A percentile compares a stretch with the other conserved stretches of the same genome.
phyloP scores from a whole-genome alignment of 2,888 invertebrate species.

The Scaptomyza parva region DNA sequence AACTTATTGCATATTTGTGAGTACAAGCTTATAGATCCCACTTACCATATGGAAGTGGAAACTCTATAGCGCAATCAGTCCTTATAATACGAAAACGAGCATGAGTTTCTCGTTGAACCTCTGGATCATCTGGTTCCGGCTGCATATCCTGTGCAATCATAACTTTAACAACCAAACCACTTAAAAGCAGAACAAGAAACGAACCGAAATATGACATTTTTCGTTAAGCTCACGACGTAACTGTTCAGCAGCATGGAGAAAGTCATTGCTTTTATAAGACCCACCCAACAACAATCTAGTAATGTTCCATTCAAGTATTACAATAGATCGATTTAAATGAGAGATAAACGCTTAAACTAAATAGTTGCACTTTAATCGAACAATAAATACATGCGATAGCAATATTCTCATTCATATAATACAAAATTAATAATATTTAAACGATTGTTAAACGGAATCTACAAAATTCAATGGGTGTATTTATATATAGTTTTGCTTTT shows the following conservation, averaged over 20 bases:
- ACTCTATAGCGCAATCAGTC: slow-evolving; percentile 53
- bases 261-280: slow-evolving; percentile 22
- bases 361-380: slow-evolving; percentile 76
- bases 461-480: slow-evolving; percentile 45
- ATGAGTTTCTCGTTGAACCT: slow-evolving; percentile 51
- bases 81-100: slow-evolving; percentile 34
- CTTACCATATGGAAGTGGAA: slow-evolving; percentile 58
- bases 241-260: not conserved
- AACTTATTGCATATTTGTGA: not conserved
- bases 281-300: not conserved
- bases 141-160: slow-evolving; percentile 34
- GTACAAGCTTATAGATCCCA: not conserved
- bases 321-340: slow-evolving; percentile 19
- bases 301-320: not conserved
- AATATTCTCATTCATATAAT: slow-evolving; percentile 64
- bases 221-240: not conserved
- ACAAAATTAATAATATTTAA: slow-evolving; percentile 58
- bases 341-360: slow-evolving; percentile 60
- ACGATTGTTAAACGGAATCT: slow-evolving; percentile 57
- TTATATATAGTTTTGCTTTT: not conserved
- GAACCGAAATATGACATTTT: slow-evolving; percentile 35
- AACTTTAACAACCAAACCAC: slow-evolving; percentile 1
- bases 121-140: slow-evolving; percentile 42
- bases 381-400: slow-evolving; percentile 77
- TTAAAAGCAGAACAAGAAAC: slow-evolving; percentile 9